A percentile compares a stretch with the other conserved stretches of the same genome.
Conservation (phyloP, 2,797 vertebrate species). For the Silurus lanzhouensis region DNA sequence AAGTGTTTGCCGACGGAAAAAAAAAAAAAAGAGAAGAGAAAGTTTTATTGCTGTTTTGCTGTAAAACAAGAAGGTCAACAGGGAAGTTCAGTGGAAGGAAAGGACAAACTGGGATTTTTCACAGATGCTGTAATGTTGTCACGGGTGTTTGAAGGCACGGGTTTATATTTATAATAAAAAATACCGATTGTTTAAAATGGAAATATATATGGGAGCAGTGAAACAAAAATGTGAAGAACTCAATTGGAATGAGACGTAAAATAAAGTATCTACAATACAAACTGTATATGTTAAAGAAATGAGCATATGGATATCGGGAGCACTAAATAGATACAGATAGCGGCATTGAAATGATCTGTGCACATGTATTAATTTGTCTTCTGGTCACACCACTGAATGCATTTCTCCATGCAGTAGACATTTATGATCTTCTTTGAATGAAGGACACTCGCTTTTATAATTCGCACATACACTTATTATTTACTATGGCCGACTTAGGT, state of each 20-base stretch:
- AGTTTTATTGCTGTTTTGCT: neutral
- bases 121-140: neutral
- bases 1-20: neutral
- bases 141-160: neutral
- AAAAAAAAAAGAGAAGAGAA: neutral
- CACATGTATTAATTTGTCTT: neutral
- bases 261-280: neutral
- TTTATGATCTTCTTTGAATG: constrained; percentile 36
- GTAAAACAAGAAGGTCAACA: constrained; percentile 27
- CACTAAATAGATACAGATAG: neutral
- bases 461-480: constrained; percentile 60
- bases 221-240: neutral
- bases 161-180: neutral
- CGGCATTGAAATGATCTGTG: neutral
- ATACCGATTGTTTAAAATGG: neutral
- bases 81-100: neutral
- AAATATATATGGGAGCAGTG: neutral
- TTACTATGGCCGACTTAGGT: constrained; percentile 63
- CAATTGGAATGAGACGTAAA: neutral
- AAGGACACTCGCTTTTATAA: constrained; percentile 58
- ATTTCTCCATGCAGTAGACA: neutral
- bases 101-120: neutral
- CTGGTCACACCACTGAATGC: neutral
- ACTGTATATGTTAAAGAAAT: neutral
- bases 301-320: neutral